Conservation (phyloP, 2,888 invertebrate species). For the Rotaria sp. region DNA sequence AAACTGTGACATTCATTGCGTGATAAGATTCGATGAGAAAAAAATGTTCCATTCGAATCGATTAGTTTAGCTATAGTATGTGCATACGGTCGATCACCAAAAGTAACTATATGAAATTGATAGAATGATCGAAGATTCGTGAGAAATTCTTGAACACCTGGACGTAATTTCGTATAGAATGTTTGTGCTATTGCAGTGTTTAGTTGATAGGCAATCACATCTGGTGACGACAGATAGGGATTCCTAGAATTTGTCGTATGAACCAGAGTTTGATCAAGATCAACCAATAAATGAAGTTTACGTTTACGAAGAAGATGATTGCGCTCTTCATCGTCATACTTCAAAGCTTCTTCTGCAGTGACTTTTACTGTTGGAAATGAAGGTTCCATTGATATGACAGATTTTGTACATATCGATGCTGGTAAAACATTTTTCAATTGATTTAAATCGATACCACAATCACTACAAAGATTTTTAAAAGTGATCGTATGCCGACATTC, state of each 20-base stretch:
- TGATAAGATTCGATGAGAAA: conserved; percentile 62
- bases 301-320: conserved; percentile 72
- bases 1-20: conserved; percentile 94
- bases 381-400: background rate
- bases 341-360: conserved; percentile 65
- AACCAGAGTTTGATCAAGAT: conserved; percentile 94
- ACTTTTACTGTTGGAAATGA: background rate
- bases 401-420: background rate
- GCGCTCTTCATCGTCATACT: conserved; percentile 82
- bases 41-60: conserved; percentile 69
- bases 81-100: conserved; percentile 77
- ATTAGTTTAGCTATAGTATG: conserved; percentile 82
- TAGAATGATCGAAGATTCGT: conserved; percentile 69
- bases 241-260: conserved; percentile 75
- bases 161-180: conserved; percentile 76
- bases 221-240: background rate
- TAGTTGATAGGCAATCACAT: background rate
- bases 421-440: background rate
- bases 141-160: conserved; percentile 75
- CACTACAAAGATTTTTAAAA: conserved; percentile 33
- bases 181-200: background rate
- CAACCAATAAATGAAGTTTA: conserved; percentile 86
- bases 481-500: conserved; percentile 31
- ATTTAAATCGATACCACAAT: conserved; percentile 35
- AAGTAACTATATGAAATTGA: conserved; percentile 95